Evolutionary conservation across 2,113 vertebrate species (phyloP).

Genomic region (Nannospalax galili): DNA sequence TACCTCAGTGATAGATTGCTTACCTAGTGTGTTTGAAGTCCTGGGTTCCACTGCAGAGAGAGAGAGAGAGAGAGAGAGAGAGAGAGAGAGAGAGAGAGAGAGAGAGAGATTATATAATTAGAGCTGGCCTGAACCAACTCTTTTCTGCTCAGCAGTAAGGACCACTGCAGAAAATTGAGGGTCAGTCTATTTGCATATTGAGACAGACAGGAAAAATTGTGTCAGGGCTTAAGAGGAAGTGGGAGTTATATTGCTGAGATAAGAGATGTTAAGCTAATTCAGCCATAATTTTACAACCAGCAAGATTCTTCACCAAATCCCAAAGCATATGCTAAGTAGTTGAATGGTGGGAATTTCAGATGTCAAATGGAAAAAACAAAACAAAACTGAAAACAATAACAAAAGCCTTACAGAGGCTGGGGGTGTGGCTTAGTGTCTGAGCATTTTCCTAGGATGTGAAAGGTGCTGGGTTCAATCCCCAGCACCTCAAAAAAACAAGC

Average conservation of each 20-base stretch:
- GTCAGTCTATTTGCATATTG: not conserved
- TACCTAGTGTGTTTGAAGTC: not conserved
- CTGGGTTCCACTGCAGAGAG: not conserved
- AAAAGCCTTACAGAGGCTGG: not conserved
- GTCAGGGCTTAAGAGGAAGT: not conserved
- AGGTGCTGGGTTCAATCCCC: not conserved
- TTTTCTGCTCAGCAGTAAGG: not conserved
- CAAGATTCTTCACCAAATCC: not conserved
- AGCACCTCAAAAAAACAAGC: not conserved
- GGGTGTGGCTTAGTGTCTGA: not conserved
- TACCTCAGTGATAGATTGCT: not conserved
- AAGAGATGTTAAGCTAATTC: not conserved
- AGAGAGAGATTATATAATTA: no score
- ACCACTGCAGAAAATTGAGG: not conserved
- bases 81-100: not conserved
- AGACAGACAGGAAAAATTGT: not conserved
- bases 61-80: not conserved
- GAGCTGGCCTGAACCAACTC: no score
- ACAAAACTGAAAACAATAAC: not conserved
- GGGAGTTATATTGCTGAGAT: not conserved
- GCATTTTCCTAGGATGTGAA: not conserved
- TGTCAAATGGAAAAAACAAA: not conserved
- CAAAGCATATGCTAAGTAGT: not conserved
- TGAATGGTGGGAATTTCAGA: slow-evolving; percentile 32
- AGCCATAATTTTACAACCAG: not conserved